Conservation (phyloP, 2,797 vertebrate genomes). For the Loris lydekkerianus region DNA sequence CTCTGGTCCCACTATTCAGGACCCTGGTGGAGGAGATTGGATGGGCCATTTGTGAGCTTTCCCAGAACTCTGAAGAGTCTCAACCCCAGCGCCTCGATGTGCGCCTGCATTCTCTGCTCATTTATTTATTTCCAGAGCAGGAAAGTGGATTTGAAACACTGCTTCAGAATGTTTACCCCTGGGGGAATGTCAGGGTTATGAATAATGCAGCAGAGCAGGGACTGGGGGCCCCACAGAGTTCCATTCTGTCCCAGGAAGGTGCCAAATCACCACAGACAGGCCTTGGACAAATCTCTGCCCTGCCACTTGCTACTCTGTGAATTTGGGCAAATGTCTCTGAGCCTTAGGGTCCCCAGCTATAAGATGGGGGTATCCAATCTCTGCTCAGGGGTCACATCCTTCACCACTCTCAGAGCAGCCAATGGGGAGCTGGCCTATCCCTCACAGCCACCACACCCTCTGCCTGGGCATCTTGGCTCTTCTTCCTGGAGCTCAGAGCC, state of each 20-base stretch:
- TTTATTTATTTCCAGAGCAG: slow-evolving; percentile 70
- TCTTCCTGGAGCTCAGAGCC: neutral
- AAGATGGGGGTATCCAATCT: neutral
- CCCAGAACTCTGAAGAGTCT: neutral
- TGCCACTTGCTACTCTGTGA: neutral
- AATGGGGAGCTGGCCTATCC: fast-evolving
- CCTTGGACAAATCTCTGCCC: neutral
- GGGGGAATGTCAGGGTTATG: neutral
- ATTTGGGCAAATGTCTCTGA: neutral
- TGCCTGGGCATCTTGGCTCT: fast-evolving
- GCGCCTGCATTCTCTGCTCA: neutral
- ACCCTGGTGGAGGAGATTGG: neutral
- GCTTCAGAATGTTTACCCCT: slow-evolving; percentile 40
- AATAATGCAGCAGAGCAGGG: neutral
- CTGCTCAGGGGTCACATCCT: neutral
- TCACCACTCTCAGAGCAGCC: neutral
- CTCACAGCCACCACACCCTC: fast-evolving
- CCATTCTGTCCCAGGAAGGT: fast-evolving
- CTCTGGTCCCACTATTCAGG: neutral
- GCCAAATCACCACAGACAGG: fast-evolving
- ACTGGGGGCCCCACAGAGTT: fast-evolving
- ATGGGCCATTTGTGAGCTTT: neutral
- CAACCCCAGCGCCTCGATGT: neutral
- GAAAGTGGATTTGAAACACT: slow-evolving; percentile 63
- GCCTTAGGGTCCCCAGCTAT: neutral